phyloP scores from a whole-genome alignment of 2,113 vertebrate species.

The Mustela nigripes region DNA sequence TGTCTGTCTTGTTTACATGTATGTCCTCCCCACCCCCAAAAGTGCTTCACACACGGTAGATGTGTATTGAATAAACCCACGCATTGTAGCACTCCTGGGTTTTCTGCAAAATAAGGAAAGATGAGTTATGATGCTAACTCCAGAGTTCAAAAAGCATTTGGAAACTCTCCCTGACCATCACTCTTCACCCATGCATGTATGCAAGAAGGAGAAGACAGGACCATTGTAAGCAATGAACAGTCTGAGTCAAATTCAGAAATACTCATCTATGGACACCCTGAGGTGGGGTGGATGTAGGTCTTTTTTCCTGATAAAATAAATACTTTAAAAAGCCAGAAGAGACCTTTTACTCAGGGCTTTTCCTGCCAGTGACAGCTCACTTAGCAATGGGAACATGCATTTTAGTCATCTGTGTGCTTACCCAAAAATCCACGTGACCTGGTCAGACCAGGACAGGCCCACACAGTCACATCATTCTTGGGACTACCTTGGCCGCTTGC shows the following conservation, averaged over 20 bases:
- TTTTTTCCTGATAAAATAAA: not conserved
- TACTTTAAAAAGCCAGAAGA: not conserved
- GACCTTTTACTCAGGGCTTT: not conserved
- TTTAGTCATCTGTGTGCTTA: conserved; percentile 75
- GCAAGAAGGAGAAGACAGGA: not conserved
- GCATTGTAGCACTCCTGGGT: not conserved
- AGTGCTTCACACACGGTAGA: not conserved
- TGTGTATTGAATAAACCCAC: not conserved
- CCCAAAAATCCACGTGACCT: conserved; percentile 83
- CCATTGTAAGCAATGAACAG: not conserved
- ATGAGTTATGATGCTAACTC: not conserved
- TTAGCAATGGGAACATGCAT: not conserved
- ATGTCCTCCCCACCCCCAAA: not conserved
- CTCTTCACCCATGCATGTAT: not conserved
- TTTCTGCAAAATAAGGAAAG: not conserved
- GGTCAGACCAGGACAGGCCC: conserved; percentile 84
- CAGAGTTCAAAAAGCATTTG: not conserved
- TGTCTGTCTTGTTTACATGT: not conserved
- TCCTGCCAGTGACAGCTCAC: not conserved
- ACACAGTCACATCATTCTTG: conserved; percentile 85
- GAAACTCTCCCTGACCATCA: not conserved
- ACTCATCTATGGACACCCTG: not conserved
- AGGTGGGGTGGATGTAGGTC: not conserved
- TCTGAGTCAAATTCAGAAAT: conserved; percentile 19
- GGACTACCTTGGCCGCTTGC: conserved; percentile 88